Percentiles rank a stretch among this genome's conserved stretches.
Evolutionary conservation across 2,888 invertebrate species (phyloP).

Genomic region (Punctoribates punctum): DNA sequence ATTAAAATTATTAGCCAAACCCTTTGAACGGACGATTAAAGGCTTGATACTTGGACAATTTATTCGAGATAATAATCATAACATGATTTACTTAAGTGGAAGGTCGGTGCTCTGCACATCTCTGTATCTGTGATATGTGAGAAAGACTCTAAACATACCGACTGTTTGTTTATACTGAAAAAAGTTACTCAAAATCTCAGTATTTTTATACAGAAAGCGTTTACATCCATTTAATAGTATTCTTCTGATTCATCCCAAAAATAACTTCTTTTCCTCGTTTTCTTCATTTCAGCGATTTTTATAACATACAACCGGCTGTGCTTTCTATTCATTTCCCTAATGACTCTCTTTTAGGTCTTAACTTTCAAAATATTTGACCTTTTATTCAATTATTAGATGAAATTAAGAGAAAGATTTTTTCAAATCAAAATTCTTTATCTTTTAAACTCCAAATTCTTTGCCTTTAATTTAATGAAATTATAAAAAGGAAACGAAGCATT

Average conservation of each 20-base stretch:
- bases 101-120: too few species aligned
- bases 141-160: too few species aligned
- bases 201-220: not conserved
- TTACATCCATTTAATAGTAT: not conserved
- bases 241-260: not conserved
- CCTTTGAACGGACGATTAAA: too few species aligned
- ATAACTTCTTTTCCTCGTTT: not conserved
- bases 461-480: conserved; percentile 1
- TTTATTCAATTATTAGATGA: not conserved
- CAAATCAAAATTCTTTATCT: not conserved
- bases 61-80: too few species aligned
- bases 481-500: not conserved
- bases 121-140: too few species aligned
- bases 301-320: not conserved
- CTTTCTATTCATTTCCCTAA: not conserved
- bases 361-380: not conserved
- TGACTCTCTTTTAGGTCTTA: not conserved
- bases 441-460: not conserved
- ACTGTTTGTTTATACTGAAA: too few species aligned
- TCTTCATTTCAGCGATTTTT: not conserved
- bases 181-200: too few species aligned
- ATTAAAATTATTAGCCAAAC: too few species aligned
- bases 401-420: not conserved
- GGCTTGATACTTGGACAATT: too few species aligned
- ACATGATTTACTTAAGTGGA: too few species aligned